Evolutionary conservation across 2,888 invertebrate species (phyloP), one percentile per base, ranked within the genome.

Genomic region (Drosophila incognita): DNA sequence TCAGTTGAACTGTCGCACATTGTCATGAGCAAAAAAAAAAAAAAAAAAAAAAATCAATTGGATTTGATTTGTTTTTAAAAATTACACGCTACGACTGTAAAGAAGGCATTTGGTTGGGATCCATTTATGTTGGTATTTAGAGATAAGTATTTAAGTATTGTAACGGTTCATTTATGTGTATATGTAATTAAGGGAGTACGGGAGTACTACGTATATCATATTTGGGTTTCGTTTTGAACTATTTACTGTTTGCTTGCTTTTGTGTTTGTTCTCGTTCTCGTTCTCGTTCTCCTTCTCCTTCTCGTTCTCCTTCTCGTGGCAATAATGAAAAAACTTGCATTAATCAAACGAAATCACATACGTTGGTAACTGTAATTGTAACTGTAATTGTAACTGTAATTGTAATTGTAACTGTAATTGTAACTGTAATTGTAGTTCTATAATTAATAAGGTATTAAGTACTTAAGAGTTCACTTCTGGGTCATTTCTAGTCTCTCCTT

Each of bases 21-120:
- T 31, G 24, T 11, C 11, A 31, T 27, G 29, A 6, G 11, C 57
- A 31, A 46, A 24, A 58, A 13, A 27, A 33, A 13, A n/a, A 58
- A 13, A 18, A 42, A 24, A 27, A 27, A 27, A 27, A 27, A 27
- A 4, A 18, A 21, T 7, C 7, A 29, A 29, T 24, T 51, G 18
- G 48, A 53, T 60, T 42, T 42, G n/a, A 48, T 21, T 40, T n/a
- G 31, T 21, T 27, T 31, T 24, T 24, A 24, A 24, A 42, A 46
- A 70, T 57, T 61, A 59, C 35, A 76, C 54, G 31, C 81, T 80
- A 81, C 67, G 67, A 76, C 77, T 76, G 81, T 81, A 81, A 78
- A 76, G 72, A 78, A 81, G 81, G 81, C 78, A 78, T 68, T 81
- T 76, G 81, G 54, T 77, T 76, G 81, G 77, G 76, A 51, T 80